A percentile compares a stretch with the other conserved stretches of the same genome.
phyloP scores from a whole-genome alignment of 2,113 vertebrate species.

The Coracopsis vasa region DNA sequence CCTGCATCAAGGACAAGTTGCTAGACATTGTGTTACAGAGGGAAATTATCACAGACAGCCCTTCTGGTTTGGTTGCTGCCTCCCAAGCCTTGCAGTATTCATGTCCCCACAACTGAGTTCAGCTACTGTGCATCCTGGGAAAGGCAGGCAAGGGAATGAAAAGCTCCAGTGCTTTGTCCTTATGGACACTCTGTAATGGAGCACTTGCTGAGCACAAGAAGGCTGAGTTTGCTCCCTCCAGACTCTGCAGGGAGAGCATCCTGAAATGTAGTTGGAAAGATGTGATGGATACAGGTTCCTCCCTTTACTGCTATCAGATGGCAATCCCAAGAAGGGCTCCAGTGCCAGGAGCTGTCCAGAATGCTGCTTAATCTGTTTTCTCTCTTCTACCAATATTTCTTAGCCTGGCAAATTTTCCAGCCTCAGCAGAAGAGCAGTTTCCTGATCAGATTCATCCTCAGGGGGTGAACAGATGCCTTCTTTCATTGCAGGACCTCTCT shows the following conservation, averaged over 20 bases:
- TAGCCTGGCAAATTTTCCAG: neutral
- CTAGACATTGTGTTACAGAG: neutral
- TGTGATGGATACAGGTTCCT: neutral
- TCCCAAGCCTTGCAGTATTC: neutral
- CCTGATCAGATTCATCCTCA: neutral
- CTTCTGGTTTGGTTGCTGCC: neutral
- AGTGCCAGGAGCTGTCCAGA: neutral
- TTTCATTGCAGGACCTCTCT: neutral
- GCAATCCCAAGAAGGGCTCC: neutral
- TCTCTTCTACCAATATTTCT: neutral
- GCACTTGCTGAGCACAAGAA: neutral
- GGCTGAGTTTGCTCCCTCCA: neutral
- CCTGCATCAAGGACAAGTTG: neutral
- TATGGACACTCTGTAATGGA: fast-evolving
- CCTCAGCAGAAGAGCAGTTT: neutral
- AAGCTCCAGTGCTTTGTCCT: neutral
- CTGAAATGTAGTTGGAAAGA: neutral
- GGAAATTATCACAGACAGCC: neutral
- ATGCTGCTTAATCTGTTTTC: neutral
- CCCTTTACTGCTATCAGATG: neutral
- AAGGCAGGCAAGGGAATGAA: neutral
- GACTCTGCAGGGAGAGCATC: neutral
- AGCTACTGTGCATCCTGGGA: neutral
- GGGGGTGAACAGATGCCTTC: neutral
- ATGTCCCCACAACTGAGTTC: neutral